Conservation (phyloP, 2,888 invertebrate genomes). For the Habroteleia sp. region DNA sequence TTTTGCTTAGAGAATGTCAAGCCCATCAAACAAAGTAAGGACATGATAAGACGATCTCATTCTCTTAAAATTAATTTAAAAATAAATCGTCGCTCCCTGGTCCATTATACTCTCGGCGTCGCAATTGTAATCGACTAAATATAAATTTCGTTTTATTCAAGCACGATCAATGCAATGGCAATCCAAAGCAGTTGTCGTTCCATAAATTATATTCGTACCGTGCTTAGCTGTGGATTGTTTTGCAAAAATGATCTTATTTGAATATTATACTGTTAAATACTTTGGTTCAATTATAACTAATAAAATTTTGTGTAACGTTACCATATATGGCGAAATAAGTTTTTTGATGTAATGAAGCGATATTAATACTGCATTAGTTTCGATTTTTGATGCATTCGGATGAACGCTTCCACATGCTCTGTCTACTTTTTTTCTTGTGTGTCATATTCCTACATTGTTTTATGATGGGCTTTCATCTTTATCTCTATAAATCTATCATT, state of each 20-base stretch:
- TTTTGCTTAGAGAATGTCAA: slow-evolving; percentile 24
- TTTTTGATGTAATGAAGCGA: slow-evolving; percentile 13
- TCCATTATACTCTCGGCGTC: neutral
- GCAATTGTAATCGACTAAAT: slow-evolving; percentile 5
- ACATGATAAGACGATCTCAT: slow-evolving; percentile 7
- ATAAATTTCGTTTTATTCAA: slow-evolving; percentile 5
- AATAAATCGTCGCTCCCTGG: neutral
- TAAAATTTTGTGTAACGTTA: slow-evolving; percentile 5
- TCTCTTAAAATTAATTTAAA: slow-evolving; percentile 6
- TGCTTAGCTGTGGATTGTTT: slow-evolving; percentile 3
- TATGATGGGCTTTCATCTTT: slow-evolving; percentile 45
- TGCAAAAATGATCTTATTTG: slow-evolving; percentile 7
- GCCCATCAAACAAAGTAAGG: slow-evolving; percentile 45
- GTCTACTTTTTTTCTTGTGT: no score
- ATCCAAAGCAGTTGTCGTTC: slow-evolving; percentile 1
- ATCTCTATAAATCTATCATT: slow-evolving; percentile 26
- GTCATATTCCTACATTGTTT: slow-evolving; percentile 43
- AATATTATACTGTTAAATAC: slow-evolving; percentile 14
- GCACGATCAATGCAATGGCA: neutral
- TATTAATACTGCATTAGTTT: slow-evolving; percentile 20
- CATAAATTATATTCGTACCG: slow-evolving; percentile 29
- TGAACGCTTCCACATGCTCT: no score
- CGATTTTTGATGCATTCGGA: slow-evolving; percentile 11
- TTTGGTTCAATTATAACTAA: slow-evolving; percentile 12
- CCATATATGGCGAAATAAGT: slow-evolving; percentile 10